Conservation (phyloP, 2,797 vertebrate genomes). For the Melanogrammus aeglefinus region DNA sequence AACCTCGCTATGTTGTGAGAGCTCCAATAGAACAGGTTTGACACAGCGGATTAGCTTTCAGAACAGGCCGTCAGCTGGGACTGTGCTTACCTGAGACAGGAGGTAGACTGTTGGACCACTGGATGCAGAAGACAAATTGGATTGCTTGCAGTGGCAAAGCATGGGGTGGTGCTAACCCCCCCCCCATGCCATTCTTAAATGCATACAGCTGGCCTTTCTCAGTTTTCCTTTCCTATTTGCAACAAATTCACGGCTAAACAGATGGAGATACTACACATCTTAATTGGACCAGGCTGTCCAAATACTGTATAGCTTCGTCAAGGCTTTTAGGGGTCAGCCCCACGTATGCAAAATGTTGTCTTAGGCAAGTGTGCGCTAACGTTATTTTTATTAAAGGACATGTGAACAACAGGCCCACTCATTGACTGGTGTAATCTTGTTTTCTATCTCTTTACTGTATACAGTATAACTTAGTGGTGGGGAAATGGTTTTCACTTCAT, state of each 20-base stretch:
- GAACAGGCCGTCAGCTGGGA: conserved; percentile 41
- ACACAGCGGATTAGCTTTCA: conserved; percentile 38
- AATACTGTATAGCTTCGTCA: conserved; percentile 63
- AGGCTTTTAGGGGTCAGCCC: conserved; percentile 64
- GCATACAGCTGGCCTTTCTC: conserved; percentile 64
- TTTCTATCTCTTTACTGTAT: conserved; percentile 45
- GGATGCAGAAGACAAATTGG: conserved; percentile 51
- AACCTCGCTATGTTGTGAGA: conserved; percentile 23
- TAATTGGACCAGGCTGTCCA: conserved; percentile 68
- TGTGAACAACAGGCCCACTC: conserved; percentile 7
- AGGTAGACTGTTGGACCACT: conserved; percentile 43
- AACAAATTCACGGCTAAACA: conserved; percentile 59
- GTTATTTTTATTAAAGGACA: conserved; percentile 21
- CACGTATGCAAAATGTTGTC: conserved; percentile 58
- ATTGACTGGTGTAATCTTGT: conserved; percentile 24
- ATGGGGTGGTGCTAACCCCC: conserved; percentile 28
- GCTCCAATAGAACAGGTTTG: conserved; percentile 26
- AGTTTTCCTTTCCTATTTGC: conserved; percentile 63
- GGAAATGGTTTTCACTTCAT: conserved; percentile 58
- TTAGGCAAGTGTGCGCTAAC: conserved; percentile 39
- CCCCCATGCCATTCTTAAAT: conserved; percentile 61
- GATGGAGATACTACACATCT: conserved; percentile 60
- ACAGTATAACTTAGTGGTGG: conserved; percentile 39
- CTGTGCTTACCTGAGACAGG: conserved; percentile 38
- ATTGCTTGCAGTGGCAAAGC: conserved; percentile 35